Conservation (phyloP, 2,888 invertebrate species). For the Mythimna pallens region DNA sequence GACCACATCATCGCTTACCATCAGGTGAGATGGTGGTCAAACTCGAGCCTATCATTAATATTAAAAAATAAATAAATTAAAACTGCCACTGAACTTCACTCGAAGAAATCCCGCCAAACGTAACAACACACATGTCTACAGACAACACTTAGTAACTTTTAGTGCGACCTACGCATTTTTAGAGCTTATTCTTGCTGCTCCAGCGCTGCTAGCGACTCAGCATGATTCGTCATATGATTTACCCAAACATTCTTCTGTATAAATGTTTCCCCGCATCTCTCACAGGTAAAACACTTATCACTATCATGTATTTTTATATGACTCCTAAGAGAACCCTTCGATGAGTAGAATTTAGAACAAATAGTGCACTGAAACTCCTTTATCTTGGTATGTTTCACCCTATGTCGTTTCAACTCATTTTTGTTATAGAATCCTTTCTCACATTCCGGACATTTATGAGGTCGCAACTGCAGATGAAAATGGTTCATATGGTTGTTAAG, state of each 20-base stretch:
- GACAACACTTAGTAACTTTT: neutral
- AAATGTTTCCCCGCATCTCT: constrained; percentile 25
- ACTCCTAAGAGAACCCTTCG: neutral
- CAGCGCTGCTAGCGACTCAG: neutral
- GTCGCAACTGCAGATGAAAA: constrained; percentile 73
- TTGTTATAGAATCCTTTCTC: constrained; percentile 48
- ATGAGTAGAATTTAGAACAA: constrained; percentile 44
- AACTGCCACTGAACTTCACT: too few species aligned
- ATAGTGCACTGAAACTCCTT: constrained; percentile 49
- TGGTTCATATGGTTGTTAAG: constrained; percentile 68
- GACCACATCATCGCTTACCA: too few species aligned
- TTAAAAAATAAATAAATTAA: too few species aligned
- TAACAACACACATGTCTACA: neutral
- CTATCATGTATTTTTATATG: constrained; percentile 42
- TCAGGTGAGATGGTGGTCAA: too few species aligned
- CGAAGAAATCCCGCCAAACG: too few species aligned
- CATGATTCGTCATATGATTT: constrained; percentile 47
- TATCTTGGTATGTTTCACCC: constrained; percentile 42
- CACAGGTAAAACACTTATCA: constrained; percentile 23
- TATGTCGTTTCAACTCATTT: constrained; percentile 45
- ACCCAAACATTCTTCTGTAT: constrained; percentile 35
- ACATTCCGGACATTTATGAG: constrained; percentile 70
- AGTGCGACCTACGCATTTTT: neutral
- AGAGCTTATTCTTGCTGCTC: too few species aligned
- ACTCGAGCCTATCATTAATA: too few species aligned